These are phyloP conservation scores for Arenaria interpres DNA, from an alignment of 2,113 vertebrate genomes.

Conservation along the genomic window DNA sequence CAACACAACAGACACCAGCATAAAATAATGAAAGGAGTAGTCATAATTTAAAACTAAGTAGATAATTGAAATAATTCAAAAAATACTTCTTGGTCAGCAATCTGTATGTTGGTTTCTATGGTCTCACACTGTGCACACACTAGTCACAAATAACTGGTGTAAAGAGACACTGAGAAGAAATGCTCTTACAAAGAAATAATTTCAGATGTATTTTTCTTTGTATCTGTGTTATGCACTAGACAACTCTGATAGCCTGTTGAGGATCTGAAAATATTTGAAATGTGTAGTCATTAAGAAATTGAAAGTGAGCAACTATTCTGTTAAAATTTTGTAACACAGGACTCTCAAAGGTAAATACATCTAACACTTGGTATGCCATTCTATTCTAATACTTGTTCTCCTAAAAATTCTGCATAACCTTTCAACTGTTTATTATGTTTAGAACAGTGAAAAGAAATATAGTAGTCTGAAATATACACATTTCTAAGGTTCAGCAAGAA, in stretches of 20 bases:
- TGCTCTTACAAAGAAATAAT: neutral
- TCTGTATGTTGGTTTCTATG: neutral
- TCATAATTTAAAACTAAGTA: neutral
- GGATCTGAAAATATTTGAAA: neutral
- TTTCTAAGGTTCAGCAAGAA: neutral
- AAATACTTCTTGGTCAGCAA: neutral
- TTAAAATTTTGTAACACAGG: neutral
- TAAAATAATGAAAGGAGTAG: neutral
- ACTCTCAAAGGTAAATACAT: neutral
- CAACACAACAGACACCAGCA: neutral
- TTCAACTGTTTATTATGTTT: neutral
- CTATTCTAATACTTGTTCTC: neutral
- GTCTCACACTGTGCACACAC: neutral
- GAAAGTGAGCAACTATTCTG: neutral
- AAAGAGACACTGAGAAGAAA: neutral
- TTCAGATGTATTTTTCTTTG: neutral
- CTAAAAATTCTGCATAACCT: neutral
- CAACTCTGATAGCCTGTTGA: neutral
- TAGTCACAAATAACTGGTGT: neutral
- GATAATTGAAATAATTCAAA: neutral
- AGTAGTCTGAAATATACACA: neutral
- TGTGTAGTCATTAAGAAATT: neutral
- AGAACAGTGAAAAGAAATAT: neutral
- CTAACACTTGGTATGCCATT: neutral
- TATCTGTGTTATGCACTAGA: neutral